Percentiles rank a stretch among this genome's conserved stretches.
Evolutionary conservation across 1,140 invertebrate species (phyloP).

Genomic region (Drosophila gunungcola): DNA sequence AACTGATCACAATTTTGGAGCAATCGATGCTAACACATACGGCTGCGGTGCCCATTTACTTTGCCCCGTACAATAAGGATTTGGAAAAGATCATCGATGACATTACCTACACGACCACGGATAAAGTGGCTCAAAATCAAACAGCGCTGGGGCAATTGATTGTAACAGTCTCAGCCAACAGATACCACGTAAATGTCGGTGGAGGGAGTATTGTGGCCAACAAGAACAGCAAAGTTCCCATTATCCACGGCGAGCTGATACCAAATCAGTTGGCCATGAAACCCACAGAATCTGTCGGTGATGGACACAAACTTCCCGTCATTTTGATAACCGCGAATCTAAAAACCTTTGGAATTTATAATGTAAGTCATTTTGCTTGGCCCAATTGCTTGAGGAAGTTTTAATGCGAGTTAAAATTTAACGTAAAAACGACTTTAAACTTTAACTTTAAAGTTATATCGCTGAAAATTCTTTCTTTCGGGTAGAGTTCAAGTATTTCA

Average conservation of each 20-base stretch:
- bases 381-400: too few relatives aligned
- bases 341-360: constrained; percentile 94
- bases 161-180: constrained; percentile 95
- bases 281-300: constrained; percentile 91
- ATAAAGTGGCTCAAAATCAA: constrained; percentile 75
- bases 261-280: constrained; percentile 64
- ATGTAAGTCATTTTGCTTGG: constrained; percentile 87
- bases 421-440: too few relatives aligned
- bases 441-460: too few relatives aligned
- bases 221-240: constrained; percentile 92
- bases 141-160: constrained; percentile 92
- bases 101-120: constrained; percentile 87
- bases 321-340: constrained; percentile 97
- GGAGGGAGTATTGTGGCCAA: constrained; percentile 88
- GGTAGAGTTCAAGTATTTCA: too few relatives aligned
- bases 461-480: too few relatives aligned
- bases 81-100: constrained; percentile 92
- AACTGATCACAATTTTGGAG: constrained; percentile 93
- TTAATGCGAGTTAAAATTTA: too few relatives aligned
- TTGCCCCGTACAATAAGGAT: constrained; percentile 90
- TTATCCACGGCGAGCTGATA: constrained; percentile 93
- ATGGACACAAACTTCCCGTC: constrained; percentile 91
- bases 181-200: constrained; percentile 93
- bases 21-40: constrained; percentile 92
- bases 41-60: constrained; percentile 95